Evolutionary conservation across 2,888 invertebrate genomes (phyloP), one percentile per base, ranked within the genome.

Genomic region (Andricus curvator): DNA sequence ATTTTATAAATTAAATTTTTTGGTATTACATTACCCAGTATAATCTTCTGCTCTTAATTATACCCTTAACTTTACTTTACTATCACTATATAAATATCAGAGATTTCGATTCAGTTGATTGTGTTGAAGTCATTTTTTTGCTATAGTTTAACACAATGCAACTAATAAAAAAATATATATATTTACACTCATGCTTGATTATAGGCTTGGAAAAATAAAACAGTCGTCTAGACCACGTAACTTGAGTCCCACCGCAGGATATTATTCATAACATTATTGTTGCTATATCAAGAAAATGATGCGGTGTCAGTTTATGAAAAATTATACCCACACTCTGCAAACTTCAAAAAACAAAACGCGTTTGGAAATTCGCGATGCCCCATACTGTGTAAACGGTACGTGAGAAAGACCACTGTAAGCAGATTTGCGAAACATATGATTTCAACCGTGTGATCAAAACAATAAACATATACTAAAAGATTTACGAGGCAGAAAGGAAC

Each of bases 391-490:
- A 67, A 37, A 13, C 25, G 20, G 29, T 74, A 74, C 74, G 74
- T 74, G 74, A 74, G 74, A 74, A 74, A 74, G 74, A 56, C 56
- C 74, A 56, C 33, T 15, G 56, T 29, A 74, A 56, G 56, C 74
- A 56, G 33, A 70, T 51, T 51, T 70, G 70, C 51, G n/a, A 70
- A 70, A 70, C 70, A 48, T 68, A 48, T 29, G 51, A 51, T 70
- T 70, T 51, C n/a, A 51, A 25, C 4, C 9, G 29, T 48, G 29
- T 15, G 70, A 29, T 48, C 11, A 51, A 70, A 70, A 70, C 20
- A 68, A 70, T 70, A 51, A 51, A 66, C 66, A 66, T 66, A 66
- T 66, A 66, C 37, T 66, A 8, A 29, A 37, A 37, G 29, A 66
- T n/a, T 66, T 66, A 66, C 29, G 66, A 60, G 1, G 37, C 60